phyloP scores from a whole-genome alignment of 1,140 invertebrate genomes.

The Psix sp. region DNA sequence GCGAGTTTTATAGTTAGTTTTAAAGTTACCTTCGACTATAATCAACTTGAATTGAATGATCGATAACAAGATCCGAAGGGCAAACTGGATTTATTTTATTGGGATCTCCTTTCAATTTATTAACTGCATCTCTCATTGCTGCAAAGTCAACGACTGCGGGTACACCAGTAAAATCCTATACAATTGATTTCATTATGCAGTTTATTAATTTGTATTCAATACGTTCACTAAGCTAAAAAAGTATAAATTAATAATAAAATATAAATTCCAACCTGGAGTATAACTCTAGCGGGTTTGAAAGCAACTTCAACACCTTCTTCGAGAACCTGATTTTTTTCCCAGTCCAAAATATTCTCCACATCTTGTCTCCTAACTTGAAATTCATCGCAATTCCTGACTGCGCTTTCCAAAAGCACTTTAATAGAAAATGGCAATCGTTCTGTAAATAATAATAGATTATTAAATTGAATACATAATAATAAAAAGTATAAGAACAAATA shows the following conservation, averaged over 20 bases:
- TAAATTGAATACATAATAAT: conserved; percentile 7
- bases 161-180: conserved; percentile 95
- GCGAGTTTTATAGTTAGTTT: too few species aligned
- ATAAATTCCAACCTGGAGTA: conserved; percentile 88
- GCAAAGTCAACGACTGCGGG: conserved; percentile 99
- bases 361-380: conserved; percentile 92
- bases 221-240: too few species aligned
- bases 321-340: conserved; percentile 86
- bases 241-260: too few species aligned
- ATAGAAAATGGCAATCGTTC: conserved; percentile 95
- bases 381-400: conserved; percentile 96
- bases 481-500: conserved; percentile 9
- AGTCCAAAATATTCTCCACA: conserved; percentile 94
- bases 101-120: conserved; percentile 90
- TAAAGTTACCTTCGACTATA: conserved; percentile 75
- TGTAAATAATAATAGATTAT: conserved; percentile 71
- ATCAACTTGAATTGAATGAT: conserved; percentile 99
- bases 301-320: conserved; percentile 91
- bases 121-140: conserved; percentile 97
- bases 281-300: conserved; percentile 96
- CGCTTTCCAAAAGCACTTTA: conserved; percentile 94
- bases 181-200: neutral
- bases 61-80: conserved; percentile 90
- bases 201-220: neutral
- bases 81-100: conserved; percentile 98